A percentile compares a stretch with the other conserved stretches of the same genome.
phyloP scores from a whole-genome alignment of 2,113 vertebrate species.

The Hippolais icterina region DNA sequence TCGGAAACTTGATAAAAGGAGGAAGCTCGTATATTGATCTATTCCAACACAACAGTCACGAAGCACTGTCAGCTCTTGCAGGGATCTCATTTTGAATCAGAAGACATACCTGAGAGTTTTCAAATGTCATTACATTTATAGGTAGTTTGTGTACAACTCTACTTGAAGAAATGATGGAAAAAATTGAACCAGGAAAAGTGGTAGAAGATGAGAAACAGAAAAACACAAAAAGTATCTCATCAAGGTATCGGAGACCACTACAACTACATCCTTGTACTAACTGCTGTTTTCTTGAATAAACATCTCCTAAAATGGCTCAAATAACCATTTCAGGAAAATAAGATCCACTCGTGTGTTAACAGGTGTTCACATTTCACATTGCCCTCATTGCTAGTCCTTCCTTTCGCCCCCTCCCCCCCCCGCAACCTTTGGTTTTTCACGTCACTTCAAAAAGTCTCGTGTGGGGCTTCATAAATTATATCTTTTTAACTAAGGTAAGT shows the following conservation, averaged over 20 bases:
- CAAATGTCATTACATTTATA: not conserved
- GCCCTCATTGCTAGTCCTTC: not conserved
- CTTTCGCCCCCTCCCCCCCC: fast-evolving
- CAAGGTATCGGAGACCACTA: not conserved
- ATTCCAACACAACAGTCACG: not conserved
- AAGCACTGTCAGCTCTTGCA: not conserved
- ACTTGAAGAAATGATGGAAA: not conserved
- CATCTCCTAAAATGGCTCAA: not conserved
- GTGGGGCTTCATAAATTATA: not conserved
- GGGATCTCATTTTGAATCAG: not conserved
- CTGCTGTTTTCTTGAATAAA: not conserved
- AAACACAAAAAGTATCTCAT: not conserved
- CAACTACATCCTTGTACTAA: not conserved
- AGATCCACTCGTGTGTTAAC: not conserved
- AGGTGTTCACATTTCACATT: not conserved
- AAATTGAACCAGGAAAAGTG: not conserved
- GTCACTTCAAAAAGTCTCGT: not conserved
- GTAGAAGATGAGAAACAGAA: not conserved
- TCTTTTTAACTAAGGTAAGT: not conserved
- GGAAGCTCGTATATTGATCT: not conserved
- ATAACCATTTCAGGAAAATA: not conserved
- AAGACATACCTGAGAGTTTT: not conserved
- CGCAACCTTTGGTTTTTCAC: not conserved
- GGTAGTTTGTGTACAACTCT: not conserved
- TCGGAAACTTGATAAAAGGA: not conserved